Evolutionary conservation across 2,113 vertebrate genomes (phyloP).

Genomic region (Sardina pilchardus): DNA sequence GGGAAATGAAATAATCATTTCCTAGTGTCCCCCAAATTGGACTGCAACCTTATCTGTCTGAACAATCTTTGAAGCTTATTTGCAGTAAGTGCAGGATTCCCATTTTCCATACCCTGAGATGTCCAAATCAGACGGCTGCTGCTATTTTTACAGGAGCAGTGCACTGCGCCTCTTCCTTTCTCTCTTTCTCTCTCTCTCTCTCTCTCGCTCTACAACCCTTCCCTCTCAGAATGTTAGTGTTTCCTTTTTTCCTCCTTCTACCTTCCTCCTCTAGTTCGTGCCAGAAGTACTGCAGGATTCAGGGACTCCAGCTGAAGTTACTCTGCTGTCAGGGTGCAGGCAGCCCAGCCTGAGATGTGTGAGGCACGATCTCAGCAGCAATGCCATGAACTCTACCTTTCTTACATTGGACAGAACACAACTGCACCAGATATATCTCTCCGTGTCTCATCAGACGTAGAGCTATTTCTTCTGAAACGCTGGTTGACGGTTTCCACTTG

Average conservation of each 20-base stretch:
- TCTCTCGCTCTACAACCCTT: neutral
- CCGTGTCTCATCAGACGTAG: no score
- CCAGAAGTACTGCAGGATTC: neutral
- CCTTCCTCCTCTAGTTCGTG: neutral
- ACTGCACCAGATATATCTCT: neutral
- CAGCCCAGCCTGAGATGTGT: neutral
- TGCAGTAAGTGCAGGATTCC: neutral
- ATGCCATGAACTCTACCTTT: neutral
- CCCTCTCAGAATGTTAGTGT: neutral
- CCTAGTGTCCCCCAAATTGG: neutral
- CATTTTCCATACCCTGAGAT: neutral
- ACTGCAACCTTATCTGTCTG: neutral
- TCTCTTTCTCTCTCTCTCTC: neutral
- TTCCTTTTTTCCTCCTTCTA: neutral
- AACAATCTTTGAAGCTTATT: neutral
- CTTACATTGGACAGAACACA: neutral
- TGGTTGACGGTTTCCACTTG: no score
- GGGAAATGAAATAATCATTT: neutral
- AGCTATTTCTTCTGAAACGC: no score
- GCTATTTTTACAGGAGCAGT: neutral
- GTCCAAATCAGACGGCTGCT: neutral
- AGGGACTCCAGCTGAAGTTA: neutral
- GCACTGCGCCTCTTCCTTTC: neutral
- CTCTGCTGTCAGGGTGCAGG: neutral
- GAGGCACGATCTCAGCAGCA: neutral